These are phyloP conservation scores for Anthoptus insignis DNA, from an alignment of 2,888 invertebrate species.

Conservation along the genomic window DNA sequence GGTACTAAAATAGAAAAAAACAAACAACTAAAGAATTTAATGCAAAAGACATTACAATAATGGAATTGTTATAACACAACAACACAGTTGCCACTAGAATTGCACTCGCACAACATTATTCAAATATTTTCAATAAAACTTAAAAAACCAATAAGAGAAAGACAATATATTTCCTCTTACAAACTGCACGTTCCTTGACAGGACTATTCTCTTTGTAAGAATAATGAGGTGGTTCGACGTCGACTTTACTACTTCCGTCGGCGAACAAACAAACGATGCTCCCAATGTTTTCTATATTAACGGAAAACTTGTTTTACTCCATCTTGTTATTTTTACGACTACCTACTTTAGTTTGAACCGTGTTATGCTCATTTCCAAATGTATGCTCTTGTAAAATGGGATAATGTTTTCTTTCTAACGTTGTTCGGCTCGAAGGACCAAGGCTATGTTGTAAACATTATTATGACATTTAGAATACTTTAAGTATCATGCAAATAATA, in stretches of 20 bases:
- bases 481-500: no score
- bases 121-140: constrained; percentile 15
- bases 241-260: constrained; percentile 11
- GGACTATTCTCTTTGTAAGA: constrained; percentile 19
- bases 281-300: constrained; percentile 4
- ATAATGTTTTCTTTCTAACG: no score
- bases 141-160: constrained; percentile 2
- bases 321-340: not conserved
- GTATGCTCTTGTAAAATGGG: not conserved
- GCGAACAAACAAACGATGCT: constrained; percentile 8
- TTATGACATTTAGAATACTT: no score
- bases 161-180: constrained; percentile 16
- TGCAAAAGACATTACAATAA: no score
- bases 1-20: no score
- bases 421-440: not conserved
- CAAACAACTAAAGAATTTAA: no score
- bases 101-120: not conserved
- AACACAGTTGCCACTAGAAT: not conserved
- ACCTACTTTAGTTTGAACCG: not conserved
- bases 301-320: constrained; percentile 4
- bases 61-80: no score
- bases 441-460: not conserved
- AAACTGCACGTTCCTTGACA: constrained; percentile 18
- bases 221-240: constrained; percentile 20
- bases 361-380: not conserved